phyloP scores from a whole-genome alignment of 2,797 vertebrate species.

The Enteromius radiatus region DNA sequence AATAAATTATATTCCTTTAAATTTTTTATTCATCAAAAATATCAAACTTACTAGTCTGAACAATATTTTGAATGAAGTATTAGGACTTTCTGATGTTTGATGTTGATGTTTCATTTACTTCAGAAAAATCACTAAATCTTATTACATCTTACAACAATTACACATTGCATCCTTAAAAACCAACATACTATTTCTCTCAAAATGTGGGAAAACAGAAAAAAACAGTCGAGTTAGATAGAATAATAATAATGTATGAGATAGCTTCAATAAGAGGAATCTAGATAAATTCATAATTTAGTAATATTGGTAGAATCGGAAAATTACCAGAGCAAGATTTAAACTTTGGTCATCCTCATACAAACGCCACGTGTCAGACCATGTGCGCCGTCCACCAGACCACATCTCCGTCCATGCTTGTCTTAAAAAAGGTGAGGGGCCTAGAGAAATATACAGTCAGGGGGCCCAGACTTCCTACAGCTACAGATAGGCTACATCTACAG shows the following conservation, averaged over 20 bases:
- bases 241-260: not conserved
- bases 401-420: not conserved
- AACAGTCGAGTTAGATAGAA: not conserved
- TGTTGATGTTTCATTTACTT: not conserved
- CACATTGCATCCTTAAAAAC: not conserved
- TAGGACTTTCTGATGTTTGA: not conserved
- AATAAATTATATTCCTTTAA: not conserved
- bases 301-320: not conserved
- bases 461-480: constrained; percentile 2
- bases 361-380: not conserved
- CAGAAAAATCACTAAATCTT: not conserved
- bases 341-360: not conserved
- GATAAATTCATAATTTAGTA: not conserved
- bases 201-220: not conserved
- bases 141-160: not conserved
- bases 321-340: not conserved
- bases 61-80: not conserved
- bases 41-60: no score
- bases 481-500: constrained; percentile 8
- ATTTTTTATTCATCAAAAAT: not conserved
- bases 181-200: not conserved
- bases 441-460: constrained; percentile 28
- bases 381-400: constrained; percentile 9
- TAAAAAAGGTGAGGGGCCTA: constrained; percentile 38
- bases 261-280: not conserved